Evolutionary conservation across 2,888 invertebrate genomes (phyloP).

Genomic region (Acanthosoma haemorrhoidale): DNA sequence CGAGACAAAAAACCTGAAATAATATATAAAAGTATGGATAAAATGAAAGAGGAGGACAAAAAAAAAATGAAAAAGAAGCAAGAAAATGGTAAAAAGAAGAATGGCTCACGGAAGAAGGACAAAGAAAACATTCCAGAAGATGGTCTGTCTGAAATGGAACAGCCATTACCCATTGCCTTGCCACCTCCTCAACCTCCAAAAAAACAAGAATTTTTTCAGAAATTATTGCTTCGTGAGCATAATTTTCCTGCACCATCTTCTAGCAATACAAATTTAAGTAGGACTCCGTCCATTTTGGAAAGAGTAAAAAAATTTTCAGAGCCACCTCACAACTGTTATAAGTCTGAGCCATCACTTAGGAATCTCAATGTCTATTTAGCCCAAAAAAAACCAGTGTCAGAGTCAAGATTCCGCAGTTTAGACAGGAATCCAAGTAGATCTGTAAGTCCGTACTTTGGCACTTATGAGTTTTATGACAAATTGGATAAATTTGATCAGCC

Average conservation of each 20-base stretch:
- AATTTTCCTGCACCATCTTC: conserved; percentile 46
- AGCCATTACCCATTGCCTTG: conserved; percentile 8
- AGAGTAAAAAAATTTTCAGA: conserved; percentile 58
- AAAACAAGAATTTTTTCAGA: conserved; percentile 64
- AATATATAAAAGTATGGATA: conserved; percentile 42
- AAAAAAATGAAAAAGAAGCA: conserved; percentile 43
- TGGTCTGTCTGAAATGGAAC: background rate
- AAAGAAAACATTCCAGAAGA: conserved; percentile 39
- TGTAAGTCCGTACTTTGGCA: conserved; percentile 53
- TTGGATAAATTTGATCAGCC: conserved; percentile 46
- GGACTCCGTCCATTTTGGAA: conserved; percentile 59
- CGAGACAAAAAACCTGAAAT: conserved; percentile 41
- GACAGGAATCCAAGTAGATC: conserved; percentile 53
- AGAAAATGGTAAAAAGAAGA: conserved; percentile 41
- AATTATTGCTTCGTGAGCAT: conserved; percentile 58
- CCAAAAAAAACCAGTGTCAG: conserved; percentile 63
- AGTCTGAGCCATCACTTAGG: conserved; percentile 55
- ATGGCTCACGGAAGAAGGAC: conserved; percentile 41
- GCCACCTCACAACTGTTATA: conserved; percentile 41
- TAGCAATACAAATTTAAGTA: conserved; percentile 45
- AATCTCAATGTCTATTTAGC: conserved; percentile 60
- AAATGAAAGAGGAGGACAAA: conserved; percentile 35
- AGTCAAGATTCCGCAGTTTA: conserved; percentile 64
- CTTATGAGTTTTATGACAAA: conserved; percentile 44
- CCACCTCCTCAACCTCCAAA: conserved; percentile 41